A percentile compares a stretch with the other conserved stretches of the same genome.
These are phyloP conservation scores for Pachliopta kotzebuea DNA, from an alignment of 2,888 invertebrate genomes.

Conservation along the genomic window DNA sequence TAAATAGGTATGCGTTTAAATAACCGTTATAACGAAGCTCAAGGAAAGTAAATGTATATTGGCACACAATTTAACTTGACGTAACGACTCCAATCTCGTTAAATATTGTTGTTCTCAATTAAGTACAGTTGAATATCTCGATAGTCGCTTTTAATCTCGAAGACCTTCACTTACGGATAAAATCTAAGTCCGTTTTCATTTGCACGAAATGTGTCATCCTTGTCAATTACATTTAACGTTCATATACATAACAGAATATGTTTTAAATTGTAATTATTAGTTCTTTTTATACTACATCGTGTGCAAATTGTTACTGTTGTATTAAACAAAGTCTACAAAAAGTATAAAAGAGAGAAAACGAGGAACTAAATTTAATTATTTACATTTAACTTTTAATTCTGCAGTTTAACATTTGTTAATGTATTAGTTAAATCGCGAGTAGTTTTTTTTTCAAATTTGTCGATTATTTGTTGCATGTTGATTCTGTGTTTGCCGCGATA, in stretches of 20 bases:
- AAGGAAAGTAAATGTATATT: neutral
- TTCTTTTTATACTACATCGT: too few species aligned
- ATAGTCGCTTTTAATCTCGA: conserved; percentile 1
- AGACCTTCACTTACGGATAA: conserved; percentile 18
- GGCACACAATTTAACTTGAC: neutral
- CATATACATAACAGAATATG: neutral
- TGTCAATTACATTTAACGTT: neutral
- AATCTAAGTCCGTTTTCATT: conserved; percentile 14
- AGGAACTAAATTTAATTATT: too few species aligned
- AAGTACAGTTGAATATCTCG: neutral
- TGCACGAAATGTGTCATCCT: conserved; percentile 16
- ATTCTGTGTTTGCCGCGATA: too few species aligned
- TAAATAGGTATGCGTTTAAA: neutral
- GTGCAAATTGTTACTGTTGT: too few species aligned
- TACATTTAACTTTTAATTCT: too few species aligned
- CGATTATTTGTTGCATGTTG: too few species aligned
- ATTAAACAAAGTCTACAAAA: too few species aligned
- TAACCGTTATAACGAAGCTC: neutral
- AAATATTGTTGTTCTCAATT: neutral
- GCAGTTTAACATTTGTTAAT: too few species aligned
- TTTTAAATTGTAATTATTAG: neutral
- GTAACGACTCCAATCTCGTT: neutral
- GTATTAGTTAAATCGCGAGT: too few species aligned
- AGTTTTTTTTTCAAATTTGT: too few species aligned
- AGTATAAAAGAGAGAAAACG: too few species aligned